Conservation (phyloP, 2,888 invertebrate genomes). For the Thyatira batis region DNA sequence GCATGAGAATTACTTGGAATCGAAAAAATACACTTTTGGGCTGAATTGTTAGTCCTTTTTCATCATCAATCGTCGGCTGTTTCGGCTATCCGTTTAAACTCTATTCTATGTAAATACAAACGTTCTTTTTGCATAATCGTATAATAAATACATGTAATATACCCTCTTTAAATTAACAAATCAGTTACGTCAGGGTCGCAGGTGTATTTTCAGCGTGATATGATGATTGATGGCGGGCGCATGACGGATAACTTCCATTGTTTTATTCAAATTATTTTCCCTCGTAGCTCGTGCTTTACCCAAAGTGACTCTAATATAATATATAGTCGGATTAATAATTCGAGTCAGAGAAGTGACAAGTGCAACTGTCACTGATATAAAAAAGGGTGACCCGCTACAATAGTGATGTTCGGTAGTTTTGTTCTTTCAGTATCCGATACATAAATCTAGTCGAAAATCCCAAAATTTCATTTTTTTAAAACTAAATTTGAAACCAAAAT, state of each 20-base stretch:
- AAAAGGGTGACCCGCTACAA: no score
- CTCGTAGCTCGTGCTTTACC: not conserved
- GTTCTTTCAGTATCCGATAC: no score
- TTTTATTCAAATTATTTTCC: slow-evolving; percentile 28
- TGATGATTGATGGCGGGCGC: slow-evolving; percentile 26
- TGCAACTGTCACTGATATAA: no score
- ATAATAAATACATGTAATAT: not conserved
- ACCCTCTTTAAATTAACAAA: not conserved
- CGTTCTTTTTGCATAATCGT: not conserved
- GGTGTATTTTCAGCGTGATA: slow-evolving; percentile 31
- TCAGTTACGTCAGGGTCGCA: slow-evolving; percentile 14
- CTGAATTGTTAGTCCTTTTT: not conserved
- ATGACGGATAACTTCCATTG: slow-evolving; percentile 24
- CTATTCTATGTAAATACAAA: not conserved
- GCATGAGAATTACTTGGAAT: slow-evolving; percentile 7
- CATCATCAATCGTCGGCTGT: no score
- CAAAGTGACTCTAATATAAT: not conserved
- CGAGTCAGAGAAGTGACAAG: no score
- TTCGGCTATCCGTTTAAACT: no score
- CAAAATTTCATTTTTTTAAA: no score
- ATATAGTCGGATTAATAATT: no score
- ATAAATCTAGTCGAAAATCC: no score
- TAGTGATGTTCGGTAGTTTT: no score
- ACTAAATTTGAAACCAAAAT: no score
- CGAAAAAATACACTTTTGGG: not conserved